Percentiles rank a stretch among this genome's conserved stretches.
Evolutionary conservation across 2,888 invertebrate species (phyloP).

Genomic region (Dryadula phaetusa): DNA sequence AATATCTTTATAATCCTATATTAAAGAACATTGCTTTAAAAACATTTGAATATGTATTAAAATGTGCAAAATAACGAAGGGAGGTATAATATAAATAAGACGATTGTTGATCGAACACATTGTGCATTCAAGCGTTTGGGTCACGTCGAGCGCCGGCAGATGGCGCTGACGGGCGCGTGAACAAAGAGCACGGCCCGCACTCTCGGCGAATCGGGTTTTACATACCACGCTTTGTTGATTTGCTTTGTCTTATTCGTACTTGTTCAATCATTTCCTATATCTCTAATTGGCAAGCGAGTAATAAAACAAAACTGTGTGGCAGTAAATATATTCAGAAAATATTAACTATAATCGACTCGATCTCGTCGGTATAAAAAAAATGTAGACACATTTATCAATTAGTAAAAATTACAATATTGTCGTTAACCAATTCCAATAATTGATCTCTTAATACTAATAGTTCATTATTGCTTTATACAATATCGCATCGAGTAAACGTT

Average conservation of each 20-base stretch:
- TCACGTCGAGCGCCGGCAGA: conserved; percentile 20
- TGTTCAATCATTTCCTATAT: conserved; percentile 22
- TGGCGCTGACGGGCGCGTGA: conserved; percentile 36
- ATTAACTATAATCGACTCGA: conserved; percentile 77
- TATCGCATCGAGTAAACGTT: conserved; percentile 78
- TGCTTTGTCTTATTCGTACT: conserved; percentile 24
- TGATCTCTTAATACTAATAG: conserved; percentile 75
- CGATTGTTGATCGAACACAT: not conserved
- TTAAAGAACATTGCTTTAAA: not conserved
- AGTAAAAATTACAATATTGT: conserved; percentile 73
- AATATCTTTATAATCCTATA: not conserved
- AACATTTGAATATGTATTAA: no score
- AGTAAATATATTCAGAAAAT: conserved; percentile 85
- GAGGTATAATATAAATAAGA: not conserved
- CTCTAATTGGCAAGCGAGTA: conserved; percentile 31
- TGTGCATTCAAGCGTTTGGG: not conserved
- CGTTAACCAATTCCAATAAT: conserved; percentile 71
- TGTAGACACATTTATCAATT: conserved; percentile 66
- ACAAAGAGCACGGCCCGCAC: conserved; percentile 14
- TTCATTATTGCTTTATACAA: conserved; percentile 82
- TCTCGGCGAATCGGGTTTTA: conserved; percentile 22
- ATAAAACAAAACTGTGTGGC: conserved; percentile 64
- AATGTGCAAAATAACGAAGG: not conserved
- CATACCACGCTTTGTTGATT: conserved; percentile 28
- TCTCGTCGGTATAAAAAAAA: conserved; percentile 77